Evolutionary conservation across 92 coral and sea anemone species (phyloP).

Genomic region (Muricea muricata): DNA sequence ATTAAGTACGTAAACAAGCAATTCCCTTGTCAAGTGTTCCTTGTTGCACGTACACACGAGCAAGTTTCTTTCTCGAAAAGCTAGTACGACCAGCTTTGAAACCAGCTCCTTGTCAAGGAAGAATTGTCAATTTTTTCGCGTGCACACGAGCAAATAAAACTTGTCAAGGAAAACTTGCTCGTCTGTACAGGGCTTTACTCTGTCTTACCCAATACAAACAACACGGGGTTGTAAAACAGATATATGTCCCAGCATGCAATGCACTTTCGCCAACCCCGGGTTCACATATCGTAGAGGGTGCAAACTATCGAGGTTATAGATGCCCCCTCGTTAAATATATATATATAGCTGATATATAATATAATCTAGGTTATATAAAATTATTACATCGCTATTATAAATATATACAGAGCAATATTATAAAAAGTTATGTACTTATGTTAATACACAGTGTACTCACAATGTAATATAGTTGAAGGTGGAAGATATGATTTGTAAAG

Average conservation of each 20-base stretch:
- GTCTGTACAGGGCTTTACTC: no score
- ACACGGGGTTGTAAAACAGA: constrained; percentile 46
- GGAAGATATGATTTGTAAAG: background rate
- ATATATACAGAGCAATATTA: constrained; percentile 15
- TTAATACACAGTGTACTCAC: background rate
- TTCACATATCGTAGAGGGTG: constrained; percentile 12
- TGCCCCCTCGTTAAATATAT: constrained; percentile 28
- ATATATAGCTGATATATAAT: constrained; percentile 15
- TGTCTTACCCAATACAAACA: background rate
- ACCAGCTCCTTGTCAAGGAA: no score
- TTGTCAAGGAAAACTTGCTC: no score
- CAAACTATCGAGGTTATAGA: constrained; percentile 24
- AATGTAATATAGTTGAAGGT: background rate
- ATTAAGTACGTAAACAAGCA: no score
- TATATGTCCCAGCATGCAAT: constrained; percentile 32
- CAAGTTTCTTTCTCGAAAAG: no score
- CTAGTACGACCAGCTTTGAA: background rate
- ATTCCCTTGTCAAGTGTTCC: no score
- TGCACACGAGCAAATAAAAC: no score
- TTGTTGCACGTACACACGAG: no score
- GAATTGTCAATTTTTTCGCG: no score
- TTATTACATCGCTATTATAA: constrained; percentile 11
- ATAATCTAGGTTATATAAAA: constrained; percentile 42
- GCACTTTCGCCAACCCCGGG: constrained; percentile 48
- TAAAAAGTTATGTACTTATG: constrained; percentile 8